Evolutionary conservation across 2,797 vertebrate species (phyloP), one percentile per base, ranked within the genome.

Genomic region (Champsocephalus esox): DNA sequence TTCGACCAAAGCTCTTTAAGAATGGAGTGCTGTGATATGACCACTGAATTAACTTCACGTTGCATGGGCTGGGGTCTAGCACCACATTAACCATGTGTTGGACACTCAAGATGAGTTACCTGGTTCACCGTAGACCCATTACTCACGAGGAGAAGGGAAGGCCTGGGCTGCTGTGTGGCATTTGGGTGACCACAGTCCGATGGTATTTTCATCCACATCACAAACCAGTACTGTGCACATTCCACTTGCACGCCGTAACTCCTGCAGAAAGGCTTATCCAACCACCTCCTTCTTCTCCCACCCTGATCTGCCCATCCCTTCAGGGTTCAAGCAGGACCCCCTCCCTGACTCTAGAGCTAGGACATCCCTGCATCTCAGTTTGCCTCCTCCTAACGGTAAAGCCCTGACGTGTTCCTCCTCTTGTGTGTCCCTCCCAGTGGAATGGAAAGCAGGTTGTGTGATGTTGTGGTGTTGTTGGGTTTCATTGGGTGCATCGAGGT

Each of bases 351-450:
- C 84, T 92, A 94, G 91, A 84, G 88, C 93, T 94, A 94, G 93
- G 94, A 95, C 91, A 70, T 88, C 88, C 90, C 90, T 96, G 88
- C 94, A 93, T 77, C 95, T 96, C 90, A 94, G 61, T 95, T 95
- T 96, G 88, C 92, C 91, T 86, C 88, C 90, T 92, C 84, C 93
- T 88, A 87, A 95, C 88, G 89, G 92, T 92, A 93, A 92, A 68
- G 45, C 46, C 58, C 28, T 28, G 68, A 32, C 74, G 88, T 81
- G 67, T 72, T 76, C 82, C 49, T 83, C 44, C 74, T 80, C 14
- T 88, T 81, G 70, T 92, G 84, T 91, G 67, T 56, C 54, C 73
- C 57, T 48, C 55, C 34, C 17, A 65, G 56, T 83, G 76, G 77
- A 89, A 83, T 90, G 81, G 62, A 82, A 48, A 48, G 70, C 69